phyloP scores from a whole-genome alignment of 2,888 invertebrate species.

The Piscicola geometra region DNA sequence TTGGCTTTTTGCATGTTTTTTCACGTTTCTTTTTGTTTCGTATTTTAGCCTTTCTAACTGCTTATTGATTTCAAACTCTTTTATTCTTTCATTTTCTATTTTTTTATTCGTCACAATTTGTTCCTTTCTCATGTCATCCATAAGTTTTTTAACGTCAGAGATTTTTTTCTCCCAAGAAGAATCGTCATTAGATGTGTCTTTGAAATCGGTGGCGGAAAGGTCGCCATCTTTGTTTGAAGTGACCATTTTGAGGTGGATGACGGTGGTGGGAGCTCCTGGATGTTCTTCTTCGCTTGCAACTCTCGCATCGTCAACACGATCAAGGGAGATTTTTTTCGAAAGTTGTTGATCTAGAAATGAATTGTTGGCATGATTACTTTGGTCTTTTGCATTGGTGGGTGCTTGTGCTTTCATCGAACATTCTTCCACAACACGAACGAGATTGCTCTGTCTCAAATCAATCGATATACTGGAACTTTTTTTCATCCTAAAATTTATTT shows the following conservation, averaged over 20 bases:
- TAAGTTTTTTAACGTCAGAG: background rate
- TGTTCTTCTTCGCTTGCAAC: background rate
- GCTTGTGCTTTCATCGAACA: background rate
- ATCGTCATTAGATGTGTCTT: background rate
- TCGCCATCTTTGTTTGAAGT: background rate
- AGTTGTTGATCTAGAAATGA: too few relatives aligned
- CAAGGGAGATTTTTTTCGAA: too few relatives aligned
- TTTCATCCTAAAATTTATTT: background rate
- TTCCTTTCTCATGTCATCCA: background rate
- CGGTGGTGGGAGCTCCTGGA: background rate
- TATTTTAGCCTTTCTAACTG: slow-evolving; percentile 26
- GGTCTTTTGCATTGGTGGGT: too few relatives aligned
- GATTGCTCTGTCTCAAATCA: slow-evolving; percentile 1
- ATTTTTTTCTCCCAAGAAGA: too few relatives aligned
- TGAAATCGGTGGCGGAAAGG: background rate
- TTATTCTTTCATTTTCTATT: slow-evolving; percentile 15
- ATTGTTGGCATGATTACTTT: background rate
- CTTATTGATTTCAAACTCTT: slow-evolving; percentile 31
- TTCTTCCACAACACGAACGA: background rate
- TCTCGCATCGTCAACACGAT: too few relatives aligned
- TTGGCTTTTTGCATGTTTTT: background rate
- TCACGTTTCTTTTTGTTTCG: slow-evolving; percentile 20
- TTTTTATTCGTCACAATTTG: background rate
- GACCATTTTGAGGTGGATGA: slow-evolving; percentile 11
- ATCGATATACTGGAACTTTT: slow-evolving; percentile 5